Evolutionary conservation across 2,113 vertebrate genomes (phyloP).

Genomic region (Cacatua alba): DNA sequence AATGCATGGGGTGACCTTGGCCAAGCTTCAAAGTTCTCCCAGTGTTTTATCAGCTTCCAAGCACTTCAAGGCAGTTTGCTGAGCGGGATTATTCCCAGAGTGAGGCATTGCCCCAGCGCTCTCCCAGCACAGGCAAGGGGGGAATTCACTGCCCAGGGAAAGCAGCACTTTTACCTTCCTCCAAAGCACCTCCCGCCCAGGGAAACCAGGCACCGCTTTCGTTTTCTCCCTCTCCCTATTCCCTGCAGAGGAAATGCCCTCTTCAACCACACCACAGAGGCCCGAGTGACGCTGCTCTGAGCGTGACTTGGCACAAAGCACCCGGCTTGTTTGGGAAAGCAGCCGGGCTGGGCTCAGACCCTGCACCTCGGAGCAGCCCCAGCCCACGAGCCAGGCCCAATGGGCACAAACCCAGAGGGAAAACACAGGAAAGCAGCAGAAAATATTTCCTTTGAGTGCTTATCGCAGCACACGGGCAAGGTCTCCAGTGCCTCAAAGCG

Average conservation of each 20-base stretch:
- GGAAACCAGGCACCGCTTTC: not conserved
- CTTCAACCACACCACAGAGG: fast-evolving
- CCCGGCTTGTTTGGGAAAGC: fast-evolving
- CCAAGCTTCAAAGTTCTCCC: fast-evolving
- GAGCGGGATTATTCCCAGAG: fast-evolving
- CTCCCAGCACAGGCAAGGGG: fast-evolving
- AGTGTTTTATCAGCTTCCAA: not conserved
- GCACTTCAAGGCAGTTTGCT: not conserved
- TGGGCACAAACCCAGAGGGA: not conserved
- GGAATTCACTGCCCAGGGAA: not conserved
- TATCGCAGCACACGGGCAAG: not conserved
- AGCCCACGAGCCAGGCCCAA: fast-evolving
- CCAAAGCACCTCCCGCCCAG: not conserved
- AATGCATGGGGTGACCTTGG: not conserved
- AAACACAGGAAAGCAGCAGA: fast-evolving
- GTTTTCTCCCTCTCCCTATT: not conserved
- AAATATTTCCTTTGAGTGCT: not conserved
- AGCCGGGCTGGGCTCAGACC: not conserved
- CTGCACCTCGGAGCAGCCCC: not conserved
- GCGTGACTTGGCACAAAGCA: not conserved
- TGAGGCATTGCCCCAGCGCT: fast-evolving
- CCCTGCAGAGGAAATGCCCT: not conserved
- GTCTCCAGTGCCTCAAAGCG: not conserved
- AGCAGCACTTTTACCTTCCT: not conserved
- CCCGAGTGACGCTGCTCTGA: not conserved